Conservation (phyloP, 1,140 invertebrate genomes). For the Rhagoletis zephyria region DNA sequence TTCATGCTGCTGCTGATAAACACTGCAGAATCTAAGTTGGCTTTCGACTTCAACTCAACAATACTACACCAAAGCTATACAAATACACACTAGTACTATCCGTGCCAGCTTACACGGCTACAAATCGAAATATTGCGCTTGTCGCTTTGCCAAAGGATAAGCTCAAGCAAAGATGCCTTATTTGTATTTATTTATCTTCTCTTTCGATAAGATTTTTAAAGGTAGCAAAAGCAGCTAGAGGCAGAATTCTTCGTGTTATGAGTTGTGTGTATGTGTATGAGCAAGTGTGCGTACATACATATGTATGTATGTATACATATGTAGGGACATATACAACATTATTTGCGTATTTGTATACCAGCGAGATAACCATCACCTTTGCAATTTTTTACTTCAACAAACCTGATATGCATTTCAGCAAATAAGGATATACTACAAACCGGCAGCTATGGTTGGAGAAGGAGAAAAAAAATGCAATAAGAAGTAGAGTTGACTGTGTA, state of each 20-base stretch:
- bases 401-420: slow-evolving; percentile 38
- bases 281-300: background rate
- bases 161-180: background rate
- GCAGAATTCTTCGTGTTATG: background rate
- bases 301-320: background rate
- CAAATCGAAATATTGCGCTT: too few relatives aligned
- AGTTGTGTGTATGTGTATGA: background rate
- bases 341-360: background rate
- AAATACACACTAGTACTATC: background rate
- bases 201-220: background rate
- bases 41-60: background rate
- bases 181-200: slow-evolving; percentile 30
- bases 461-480: background rate
- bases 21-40: background rate
- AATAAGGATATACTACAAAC: slow-evolving; percentile 29
- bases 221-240: background rate
- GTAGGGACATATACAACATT: too few relatives aligned
- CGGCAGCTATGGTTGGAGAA: background rate
- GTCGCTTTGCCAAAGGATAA: background rate
- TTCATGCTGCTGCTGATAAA: background rate
- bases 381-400: slow-evolving; percentile 35
- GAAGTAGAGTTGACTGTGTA: background rate
- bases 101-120: background rate
- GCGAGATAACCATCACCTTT: background rate
- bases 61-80: background rate